A percentile compares a stretch with the other conserved stretches of the same genome.
phyloP scores from a whole-genome alignment of 2,113 vertebrate genomes.

The Malurus elegans region DNA sequence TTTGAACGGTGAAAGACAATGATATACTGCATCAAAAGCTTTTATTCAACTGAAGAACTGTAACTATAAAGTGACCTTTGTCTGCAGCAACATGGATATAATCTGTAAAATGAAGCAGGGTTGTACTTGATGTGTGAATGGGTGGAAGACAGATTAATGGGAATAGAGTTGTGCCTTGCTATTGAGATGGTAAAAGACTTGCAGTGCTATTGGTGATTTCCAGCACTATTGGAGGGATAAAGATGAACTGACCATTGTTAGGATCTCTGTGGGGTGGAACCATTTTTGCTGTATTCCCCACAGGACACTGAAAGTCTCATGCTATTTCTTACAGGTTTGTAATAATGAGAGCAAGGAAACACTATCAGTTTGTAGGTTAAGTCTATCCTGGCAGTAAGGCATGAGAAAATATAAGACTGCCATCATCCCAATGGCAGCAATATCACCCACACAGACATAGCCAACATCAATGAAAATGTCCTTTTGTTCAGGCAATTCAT shows the following conservation, averaged over 20 bases:
- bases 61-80: constrained; percentile 73
- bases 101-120: constrained; percentile 72
- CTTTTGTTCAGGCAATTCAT: neutral
- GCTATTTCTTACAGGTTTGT: constrained; percentile 67
- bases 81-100: constrained; percentile 65
- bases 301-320: constrained; percentile 48
- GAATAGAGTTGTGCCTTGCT: constrained; percentile 72
- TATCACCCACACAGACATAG: neutral
- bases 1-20: constrained; percentile 51
- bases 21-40: constrained; percentile 64
- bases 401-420: neutral
- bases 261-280: constrained; percentile 44
- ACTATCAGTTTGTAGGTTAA: neutral
- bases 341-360: constrained; percentile 47
- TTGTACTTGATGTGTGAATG: constrained; percentile 65
- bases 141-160: constrained; percentile 70
- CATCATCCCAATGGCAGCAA: neutral
- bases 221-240: constrained; percentile 53
- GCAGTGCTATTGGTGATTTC: constrained; percentile 54
- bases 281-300: constrained; percentile 26
- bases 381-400: neutral
- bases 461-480: neutral
- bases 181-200: constrained; percentile 72
- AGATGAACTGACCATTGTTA: constrained; percentile 70
- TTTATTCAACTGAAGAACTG: constrained; percentile 53